Evolutionary conservation across 1,140 invertebrate species (phyloP), one percentile per base, ranked within the genome.

Genomic region (Cydia fagiglandana): DNA sequence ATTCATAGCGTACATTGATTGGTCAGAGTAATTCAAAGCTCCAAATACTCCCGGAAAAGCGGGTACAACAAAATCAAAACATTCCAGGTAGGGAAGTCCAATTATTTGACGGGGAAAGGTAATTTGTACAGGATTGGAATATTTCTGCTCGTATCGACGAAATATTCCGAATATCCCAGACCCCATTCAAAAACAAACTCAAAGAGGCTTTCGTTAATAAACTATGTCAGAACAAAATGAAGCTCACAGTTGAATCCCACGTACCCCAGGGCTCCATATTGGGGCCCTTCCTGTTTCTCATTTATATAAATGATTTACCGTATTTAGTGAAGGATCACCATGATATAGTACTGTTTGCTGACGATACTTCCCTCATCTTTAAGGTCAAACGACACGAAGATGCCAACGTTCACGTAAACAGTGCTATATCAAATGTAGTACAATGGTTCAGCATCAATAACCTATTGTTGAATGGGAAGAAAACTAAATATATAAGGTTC

Each of bases 1-100:
- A 41, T 70, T 70, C n/a, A 20, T 20, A 70, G 30, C 34, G 30
- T 41, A 30, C n/a, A 41, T 70, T 70, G 38, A 70, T 70, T 70
- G 66, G 66, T 9, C 66, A 17, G 34, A 34, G 66, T 17, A 70
- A 70, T 70, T 41, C 34, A 24, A 70, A 45, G 66, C 15, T 70
- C n/a, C 66, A 70, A 70, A 70, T 38, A 70, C 38, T 34, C 64
- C n/a, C 66, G n/a, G 30, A 38, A 70, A 20, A 45, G 66, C 66
- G 66, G 30, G 66, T 41, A 70, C 66, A 70, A 70, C 66, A 70
- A 70, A 70, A 70, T 70, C 66, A 70, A 45, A 70, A 70, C 38
- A 70, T 70, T 70, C 66, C 66, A 70, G 66, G 66, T 70, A 70
- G 66, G 66, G 34, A 70, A 70, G 66, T 70, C 66, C 66, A 70